Conservation (phyloP, 1,140 invertebrate genomes). For the Drosophila bocki region DNA sequence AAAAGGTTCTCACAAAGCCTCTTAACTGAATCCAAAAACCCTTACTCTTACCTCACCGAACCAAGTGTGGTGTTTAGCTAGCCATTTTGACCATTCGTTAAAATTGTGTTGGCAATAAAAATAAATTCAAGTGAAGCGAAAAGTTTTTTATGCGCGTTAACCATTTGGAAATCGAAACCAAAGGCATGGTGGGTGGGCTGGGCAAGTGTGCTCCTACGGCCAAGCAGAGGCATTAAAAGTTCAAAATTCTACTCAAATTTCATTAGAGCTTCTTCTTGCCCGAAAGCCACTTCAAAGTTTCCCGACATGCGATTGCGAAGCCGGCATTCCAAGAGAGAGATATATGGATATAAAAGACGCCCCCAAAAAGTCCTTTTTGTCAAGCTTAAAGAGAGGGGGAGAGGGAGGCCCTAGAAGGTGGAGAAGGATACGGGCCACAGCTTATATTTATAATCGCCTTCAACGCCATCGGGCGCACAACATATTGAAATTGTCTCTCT, state of each 20-base stretch:
- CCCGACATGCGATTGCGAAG: constrained; percentile 15
- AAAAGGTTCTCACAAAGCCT: not conserved
- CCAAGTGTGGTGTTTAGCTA: not conserved
- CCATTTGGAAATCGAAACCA: constrained; percentile 16
- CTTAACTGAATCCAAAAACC: not conserved
- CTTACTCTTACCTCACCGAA: not conserved
- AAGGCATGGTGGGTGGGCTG: not conserved
- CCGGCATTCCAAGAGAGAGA: constrained; percentile 3
- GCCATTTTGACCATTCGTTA: constrained; percentile 13
- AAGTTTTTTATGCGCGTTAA: constrained; percentile 20
- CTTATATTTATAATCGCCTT: constrained; percentile 24
- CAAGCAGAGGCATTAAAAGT: constrained; percentile 12
- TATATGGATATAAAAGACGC: constrained; percentile 12
- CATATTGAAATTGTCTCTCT: constrained; percentile 60
- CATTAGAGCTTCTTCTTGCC: constrained; percentile 16
- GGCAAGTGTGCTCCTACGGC: not conserved
- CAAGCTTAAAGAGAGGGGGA: not conserved
- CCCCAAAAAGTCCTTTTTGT: constrained; percentile 4
- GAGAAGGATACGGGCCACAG: constrained; percentile 1
- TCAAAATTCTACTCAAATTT: constrained; percentile 23
- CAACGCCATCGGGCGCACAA: constrained; percentile 32
- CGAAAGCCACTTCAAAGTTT: constrained; percentile 21
- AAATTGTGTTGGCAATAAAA: constrained; percentile 16
- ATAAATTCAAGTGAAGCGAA: constrained; percentile 21
- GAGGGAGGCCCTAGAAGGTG: not conserved